These are phyloP conservation scores for Teleogryllus occipitalis DNA, from an alignment of 1,140 invertebrate species.

Conservation along the genomic window DNA sequence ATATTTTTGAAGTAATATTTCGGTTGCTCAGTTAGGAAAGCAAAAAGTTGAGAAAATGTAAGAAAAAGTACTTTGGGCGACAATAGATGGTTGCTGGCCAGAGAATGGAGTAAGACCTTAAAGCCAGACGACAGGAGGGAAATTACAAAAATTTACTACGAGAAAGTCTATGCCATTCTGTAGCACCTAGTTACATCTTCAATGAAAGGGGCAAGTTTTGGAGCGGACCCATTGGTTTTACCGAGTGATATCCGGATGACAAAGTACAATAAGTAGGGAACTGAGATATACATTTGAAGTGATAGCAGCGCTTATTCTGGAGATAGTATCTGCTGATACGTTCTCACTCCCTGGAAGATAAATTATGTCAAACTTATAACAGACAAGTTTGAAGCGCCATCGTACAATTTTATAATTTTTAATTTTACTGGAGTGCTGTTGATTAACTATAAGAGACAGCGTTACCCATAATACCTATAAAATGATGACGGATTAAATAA, in stretches of 20 bases:
- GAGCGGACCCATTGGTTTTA: constrained; percentile 25
- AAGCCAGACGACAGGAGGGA: too few relatives aligned
- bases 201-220: constrained; percentile 27
- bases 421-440: neutral
- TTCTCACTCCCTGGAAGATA: constrained; percentile 8
- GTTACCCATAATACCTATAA: too few relatives aligned
- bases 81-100: too few relatives aligned
- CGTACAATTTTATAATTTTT: constrained; percentile 11
- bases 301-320: neutral
- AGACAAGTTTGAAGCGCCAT: neutral
- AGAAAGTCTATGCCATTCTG: too few relatives aligned
- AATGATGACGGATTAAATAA: neutral
- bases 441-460: neutral
- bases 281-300: neutral
- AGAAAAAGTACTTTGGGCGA: too few relatives aligned
- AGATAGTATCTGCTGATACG: neutral
- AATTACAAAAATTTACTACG: too few relatives aligned
- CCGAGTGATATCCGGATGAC: constrained; percentile 28
- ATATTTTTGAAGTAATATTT: too few relatives aligned
- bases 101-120: too few relatives aligned
- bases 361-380: too few relatives aligned
- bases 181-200: constrained; percentile 26
- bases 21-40: too few relatives aligned
- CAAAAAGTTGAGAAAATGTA: too few relatives aligned
- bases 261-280: constrained; percentile 20